phyloP scores from a whole-genome alignment of 1,140 invertebrate species.

The Drosophila simulans region DNA sequence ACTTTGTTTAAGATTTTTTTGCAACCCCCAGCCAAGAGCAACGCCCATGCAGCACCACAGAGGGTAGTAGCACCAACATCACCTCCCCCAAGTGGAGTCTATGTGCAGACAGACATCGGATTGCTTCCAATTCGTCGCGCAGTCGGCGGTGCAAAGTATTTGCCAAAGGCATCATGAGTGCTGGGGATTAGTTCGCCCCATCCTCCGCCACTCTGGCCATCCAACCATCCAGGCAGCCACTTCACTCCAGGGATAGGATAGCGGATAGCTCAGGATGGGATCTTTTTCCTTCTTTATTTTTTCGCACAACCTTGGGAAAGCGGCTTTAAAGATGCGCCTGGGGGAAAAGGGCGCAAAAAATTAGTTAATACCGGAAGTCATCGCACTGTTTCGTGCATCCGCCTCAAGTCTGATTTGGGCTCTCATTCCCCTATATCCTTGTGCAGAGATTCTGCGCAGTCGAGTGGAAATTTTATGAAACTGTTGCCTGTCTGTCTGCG shows the following conservation, averaged over 20 bases:
- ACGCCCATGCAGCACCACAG: slow-evolving; percentile 62
- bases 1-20: slow-evolving; percentile 75
- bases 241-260: slow-evolving; percentile 41
- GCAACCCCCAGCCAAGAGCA: slow-evolving; percentile 65
- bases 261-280: slow-evolving; percentile 19
- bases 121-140: slow-evolving; percentile 83
- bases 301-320: slow-evolving; percentile 66
- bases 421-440: slow-evolving; percentile 1
- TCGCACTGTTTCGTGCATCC: slow-evolving; percentile 79
- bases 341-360: slow-evolving; percentile 51
- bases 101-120: slow-evolving; percentile 75
- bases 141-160: slow-evolving; percentile 82
- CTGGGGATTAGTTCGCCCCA: slow-evolving; percentile 73
- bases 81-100: slow-evolving; percentile 48
- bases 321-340: slow-evolving; percentile 60
- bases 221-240: slow-evolving; percentile 38
- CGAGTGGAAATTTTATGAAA: slow-evolving; percentile 75
- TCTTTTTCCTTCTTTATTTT: slow-evolving; percentile 33
- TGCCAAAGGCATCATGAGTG: slow-evolving; percentile 78
- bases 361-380: slow-evolving; percentile 83
- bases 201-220: slow-evolving; percentile 26
- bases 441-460: slow-evolving; percentile 61
- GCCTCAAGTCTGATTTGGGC: slow-evolving; percentile 62
- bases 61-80: slow-evolving; percentile 45
- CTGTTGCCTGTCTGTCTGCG: slow-evolving; percentile 64